Conservation (phyloP, 2,888 invertebrate species). For the Aleiodes testaceus region DNA sequence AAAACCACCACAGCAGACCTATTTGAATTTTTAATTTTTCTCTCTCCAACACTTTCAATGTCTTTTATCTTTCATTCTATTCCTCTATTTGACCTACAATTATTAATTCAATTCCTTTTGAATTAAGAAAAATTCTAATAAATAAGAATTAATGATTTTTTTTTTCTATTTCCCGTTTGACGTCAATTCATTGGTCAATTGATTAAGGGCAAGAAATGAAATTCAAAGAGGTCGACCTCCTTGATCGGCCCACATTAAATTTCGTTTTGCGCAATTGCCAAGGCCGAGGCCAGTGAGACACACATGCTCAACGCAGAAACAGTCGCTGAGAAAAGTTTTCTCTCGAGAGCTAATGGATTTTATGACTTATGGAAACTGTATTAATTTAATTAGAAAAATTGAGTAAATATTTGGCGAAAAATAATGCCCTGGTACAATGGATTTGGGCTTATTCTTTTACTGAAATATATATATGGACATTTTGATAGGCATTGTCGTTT, state of each 20-base stretch:
- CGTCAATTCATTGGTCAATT: neutral
- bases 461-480: no score
- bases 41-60: neutral
- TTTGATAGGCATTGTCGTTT: no score
- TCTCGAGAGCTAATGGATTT: neutral
- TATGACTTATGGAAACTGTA: neutral
- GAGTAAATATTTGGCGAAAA: neutral
- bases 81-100: neutral
- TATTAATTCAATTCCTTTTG: no score
- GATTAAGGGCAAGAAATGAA: conserved; percentile 1
- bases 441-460: no score
- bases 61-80: neutral
- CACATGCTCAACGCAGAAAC: conserved; percentile 3
- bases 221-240: conserved; percentile 16
- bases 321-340: neutral
- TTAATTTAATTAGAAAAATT: conserved; percentile 1
- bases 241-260: neutral
- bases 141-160: neutral
- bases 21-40: neutral
- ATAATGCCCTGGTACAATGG: no score
- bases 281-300: conserved; percentile 27
- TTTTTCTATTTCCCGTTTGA: neutral
- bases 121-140: no score
- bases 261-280: conserved; percentile 29
- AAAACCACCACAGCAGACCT: neutral